Evolutionary conservation across 2,113 vertebrate species (phyloP), one percentile per base, ranked within the genome.

Genomic region (Erpornis zantholeuca): DNA sequence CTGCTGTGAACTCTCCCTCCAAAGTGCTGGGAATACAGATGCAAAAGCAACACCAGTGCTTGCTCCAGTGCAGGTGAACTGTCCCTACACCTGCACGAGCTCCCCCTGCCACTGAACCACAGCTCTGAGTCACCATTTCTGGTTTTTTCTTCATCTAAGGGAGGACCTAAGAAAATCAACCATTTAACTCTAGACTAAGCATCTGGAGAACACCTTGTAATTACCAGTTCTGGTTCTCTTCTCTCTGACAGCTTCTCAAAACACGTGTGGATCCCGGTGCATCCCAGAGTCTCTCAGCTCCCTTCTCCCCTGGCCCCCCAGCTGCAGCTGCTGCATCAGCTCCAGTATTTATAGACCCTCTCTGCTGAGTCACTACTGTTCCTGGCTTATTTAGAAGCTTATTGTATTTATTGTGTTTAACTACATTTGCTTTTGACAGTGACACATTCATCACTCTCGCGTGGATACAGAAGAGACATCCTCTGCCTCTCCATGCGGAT

Each of bases 251-350:
- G 54, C 64, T 81, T 69, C 78, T 35, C 86, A 56, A 81, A 91
- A 73, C 27, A 83, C 4, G 24, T 4, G 14, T 4, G 3, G 66
- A 68, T 72, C 71, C 45, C 1, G 0, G 50, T 9, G 35, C 64
- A 25, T 2, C 87, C 83, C 87, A 65, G 59, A 80, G 40, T 45
- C 66, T 71, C 76, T 22, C 31, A 9, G 60, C 73, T 90, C 54
- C 5, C 71, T 63, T 25, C 57, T 71, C 31, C 47, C 56, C 50
- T n/a, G 22, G 28, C 35, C 50, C 21, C 76, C 66, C 76, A 79
- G 79, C 72, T 86, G 87, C 56, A 66, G 72, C 84, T 84, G 88
- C 72, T 50, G 29, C 83, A 52, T 47, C 94, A 88, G 76, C 63
- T 80, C 53, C 0, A 0, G 53, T 80, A 72, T 83, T 65, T 83